Conservation (phyloP, 2,113 vertebrate species). For the Ageneiosus marmoratus region DNA sequence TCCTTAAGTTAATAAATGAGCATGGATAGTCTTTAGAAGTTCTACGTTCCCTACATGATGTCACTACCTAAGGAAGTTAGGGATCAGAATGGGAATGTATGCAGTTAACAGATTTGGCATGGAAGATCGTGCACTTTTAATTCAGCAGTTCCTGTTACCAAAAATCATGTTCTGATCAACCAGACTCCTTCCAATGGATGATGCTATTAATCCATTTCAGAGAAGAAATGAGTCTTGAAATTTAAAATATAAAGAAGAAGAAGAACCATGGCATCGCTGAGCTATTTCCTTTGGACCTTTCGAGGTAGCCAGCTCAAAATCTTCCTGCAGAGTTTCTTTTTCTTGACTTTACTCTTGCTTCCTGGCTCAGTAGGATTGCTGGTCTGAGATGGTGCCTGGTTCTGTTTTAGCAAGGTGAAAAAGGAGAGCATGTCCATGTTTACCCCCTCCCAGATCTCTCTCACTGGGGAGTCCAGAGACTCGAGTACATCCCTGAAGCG, state of each 20-base stretch:
- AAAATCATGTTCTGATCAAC: neutral
- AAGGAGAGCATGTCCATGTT: constrained; percentile 53
- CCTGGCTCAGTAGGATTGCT: constrained; percentile 61
- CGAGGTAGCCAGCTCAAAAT: constrained; percentile 70
- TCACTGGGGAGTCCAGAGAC: constrained; percentile 46
- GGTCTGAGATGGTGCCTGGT: constrained; percentile 59
- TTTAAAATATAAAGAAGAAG: constrained; percentile 1
- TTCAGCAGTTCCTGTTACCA: neutral
- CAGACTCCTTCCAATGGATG: neutral
- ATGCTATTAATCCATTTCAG: neutral
- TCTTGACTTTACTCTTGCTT: constrained; percentile 67
- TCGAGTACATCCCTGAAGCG: constrained; percentile 83
- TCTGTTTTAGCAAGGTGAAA: constrained; percentile 50
- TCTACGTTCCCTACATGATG: constrained; percentile 30
- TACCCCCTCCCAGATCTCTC: constrained; percentile 27
- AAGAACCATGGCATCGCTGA: constrained; percentile 17
- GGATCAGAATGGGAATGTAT: neutral
- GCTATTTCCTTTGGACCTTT: constrained; percentile 64
- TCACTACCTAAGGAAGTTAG: constrained; percentile 4
- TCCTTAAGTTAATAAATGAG: constrained; percentile 20
- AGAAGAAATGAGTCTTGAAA: neutral
- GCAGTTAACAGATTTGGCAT: constrained; percentile 11
- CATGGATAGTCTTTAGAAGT: constrained; percentile 20
- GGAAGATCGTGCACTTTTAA: constrained; percentile 1
- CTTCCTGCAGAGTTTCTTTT: constrained; percentile 73